These are phyloP conservation scores for Drosophila biarmipes DNA, from an alignment of 1,140 invertebrate species.

Conservation along the genomic window DNA sequence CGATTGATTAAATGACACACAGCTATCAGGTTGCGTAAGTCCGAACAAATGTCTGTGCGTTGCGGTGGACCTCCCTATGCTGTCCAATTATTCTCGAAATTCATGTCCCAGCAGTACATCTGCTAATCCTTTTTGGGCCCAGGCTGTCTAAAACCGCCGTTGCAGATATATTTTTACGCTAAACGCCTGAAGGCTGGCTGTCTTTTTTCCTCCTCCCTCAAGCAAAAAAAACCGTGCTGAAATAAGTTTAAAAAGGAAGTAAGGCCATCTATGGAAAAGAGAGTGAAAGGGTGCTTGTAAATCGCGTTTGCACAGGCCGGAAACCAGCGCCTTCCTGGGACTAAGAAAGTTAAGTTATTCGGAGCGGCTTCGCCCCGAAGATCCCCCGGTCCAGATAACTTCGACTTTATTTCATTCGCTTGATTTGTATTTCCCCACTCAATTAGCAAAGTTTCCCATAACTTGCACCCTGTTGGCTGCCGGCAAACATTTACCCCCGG, in stretches of 20 bases:
- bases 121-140: slow-evolving; percentile 5
- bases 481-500: slow-evolving; percentile 31
- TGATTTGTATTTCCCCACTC: slow-evolving; percentile 39
- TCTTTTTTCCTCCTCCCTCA: not conserved
- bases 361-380: slow-evolving; percentile 1
- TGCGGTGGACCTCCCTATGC: slow-evolving; percentile 6
- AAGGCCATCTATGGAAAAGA: not conserved
- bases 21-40: slow-evolving; percentile 25
- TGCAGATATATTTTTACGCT: slow-evolving; percentile 46
- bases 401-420: slow-evolving; percentile 15
- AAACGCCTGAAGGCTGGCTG: not conserved
- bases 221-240: slow-evolving; percentile 30
- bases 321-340: not conserved
- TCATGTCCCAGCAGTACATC: slow-evolving; percentile 17
- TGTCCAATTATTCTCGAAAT: slow-evolving; percentile 33
- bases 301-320: slow-evolving; percentile 45
- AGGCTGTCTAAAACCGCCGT: slow-evolving; percentile 38
- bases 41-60: not conserved
- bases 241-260: slow-evolving; percentile 56
- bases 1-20: slow-evolving; percentile 35
- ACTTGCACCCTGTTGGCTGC: slow-evolving; percentile 19
- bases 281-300: slow-evolving; percentile 45
- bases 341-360: slow-evolving; percentile 7
- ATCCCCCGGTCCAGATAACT: slow-evolving; percentile 11
- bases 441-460: slow-evolving; percentile 48